Conservation (phyloP, 2,888 invertebrate species). For the Troides aeacus region DNA sequence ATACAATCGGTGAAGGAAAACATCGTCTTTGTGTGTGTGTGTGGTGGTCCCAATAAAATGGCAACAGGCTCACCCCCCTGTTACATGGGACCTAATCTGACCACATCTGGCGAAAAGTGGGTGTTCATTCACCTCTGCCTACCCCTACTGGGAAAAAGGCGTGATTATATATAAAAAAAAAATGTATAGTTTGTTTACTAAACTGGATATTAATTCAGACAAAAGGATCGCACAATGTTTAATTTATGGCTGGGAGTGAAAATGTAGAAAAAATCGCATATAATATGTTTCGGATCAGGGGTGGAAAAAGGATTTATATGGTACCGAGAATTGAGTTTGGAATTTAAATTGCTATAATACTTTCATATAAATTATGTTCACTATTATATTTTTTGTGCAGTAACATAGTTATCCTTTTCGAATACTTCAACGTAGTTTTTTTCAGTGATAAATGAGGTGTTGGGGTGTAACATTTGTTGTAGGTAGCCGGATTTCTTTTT, state of each 20-base stretch:
- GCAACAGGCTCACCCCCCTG: no score
- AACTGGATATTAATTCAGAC: constrained; percentile 42
- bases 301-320: constrained; percentile 13
- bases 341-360: constrained; percentile 6
- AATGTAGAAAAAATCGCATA: constrained; percentile 14
- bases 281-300: constrained; percentile 14
- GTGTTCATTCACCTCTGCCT: no score
- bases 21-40: no score
- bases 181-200: constrained; percentile 37
- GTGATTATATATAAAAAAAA: no score
- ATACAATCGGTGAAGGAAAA: no score
- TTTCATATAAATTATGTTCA: background rate
- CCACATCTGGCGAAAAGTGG: no score
- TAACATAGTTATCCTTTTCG: background rate
- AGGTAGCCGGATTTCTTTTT: no score
- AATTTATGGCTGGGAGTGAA: constrained; percentile 22
- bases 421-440: background rate
- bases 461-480: no score
- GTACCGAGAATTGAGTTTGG: background rate
- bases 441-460: background rate
- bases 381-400: background rate
- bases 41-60: no score
- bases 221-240: constrained; percentile 36
- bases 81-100: no score
- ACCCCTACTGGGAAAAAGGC: no score